These are phyloP conservation scores for Drosophila aff. DNA, from an alignment of 1,140 invertebrate species.

Conservation along the genomic window DNA sequence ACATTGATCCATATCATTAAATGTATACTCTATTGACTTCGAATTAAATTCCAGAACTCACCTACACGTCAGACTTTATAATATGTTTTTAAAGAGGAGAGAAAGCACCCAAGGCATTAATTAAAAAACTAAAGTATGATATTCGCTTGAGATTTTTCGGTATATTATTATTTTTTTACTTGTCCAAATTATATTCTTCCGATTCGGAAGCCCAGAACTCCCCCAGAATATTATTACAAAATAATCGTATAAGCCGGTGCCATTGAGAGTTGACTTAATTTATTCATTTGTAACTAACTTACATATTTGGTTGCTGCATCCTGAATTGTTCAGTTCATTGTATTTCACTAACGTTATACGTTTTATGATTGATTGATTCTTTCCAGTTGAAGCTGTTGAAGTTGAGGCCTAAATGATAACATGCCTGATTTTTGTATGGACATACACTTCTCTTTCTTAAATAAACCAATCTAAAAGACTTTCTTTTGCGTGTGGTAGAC, in stretches of 20 bases:
- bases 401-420: conserved; percentile 85
- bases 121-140: neutral
- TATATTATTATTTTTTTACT: neutral
- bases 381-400: conserved; percentile 85
- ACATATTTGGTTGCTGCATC: conserved; percentile 68
- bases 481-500: conserved; percentile 76
- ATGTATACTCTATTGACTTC: neutral
- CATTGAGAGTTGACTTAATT: conserved; percentile 35
- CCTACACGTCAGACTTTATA: neutral
- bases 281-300: conserved; percentile 61
- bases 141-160: conserved; percentile 9
- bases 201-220: neutral
- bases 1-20: conserved; percentile 9
- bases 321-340: conserved; percentile 71
- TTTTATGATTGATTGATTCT: conserved; percentile 85
- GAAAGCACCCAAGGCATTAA: conserved; percentile 5
- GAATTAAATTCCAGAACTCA: neutral
- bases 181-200: conserved; percentile 15
- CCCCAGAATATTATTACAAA: conserved; percentile 8
- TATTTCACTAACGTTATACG: conserved; percentile 79
- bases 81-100: neutral
- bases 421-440: conserved; percentile 84
- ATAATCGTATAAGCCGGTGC: conserved; percentile 15
- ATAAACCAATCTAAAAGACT: conserved; percentile 76
- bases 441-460: conserved; percentile 75